Evolutionary conservation across 2,888 invertebrate species (phyloP), one percentile per base, ranked within the genome.

Genomic region (Latheticus oryzae): DNA sequence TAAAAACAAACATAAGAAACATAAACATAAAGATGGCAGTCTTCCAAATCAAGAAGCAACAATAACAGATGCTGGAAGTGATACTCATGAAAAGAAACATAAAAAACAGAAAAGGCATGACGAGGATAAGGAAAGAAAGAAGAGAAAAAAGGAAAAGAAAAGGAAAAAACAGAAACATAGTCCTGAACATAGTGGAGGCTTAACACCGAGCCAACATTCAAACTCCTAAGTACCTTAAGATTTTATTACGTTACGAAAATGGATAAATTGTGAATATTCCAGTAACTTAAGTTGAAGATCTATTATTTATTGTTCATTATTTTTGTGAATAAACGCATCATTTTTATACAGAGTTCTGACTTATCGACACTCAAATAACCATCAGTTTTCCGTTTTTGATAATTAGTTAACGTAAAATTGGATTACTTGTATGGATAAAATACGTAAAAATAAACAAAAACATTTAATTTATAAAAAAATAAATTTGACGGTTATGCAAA

Each of bases 1-100:
- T 75, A 95, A 95, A 80, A 95, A 93, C 75, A 95, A 95, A 78
- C 95, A 96, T 77, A 95, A 95, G 84, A 94, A 94, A 75, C 95
- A 94, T 71, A 93, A 93, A 79, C 93, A 93, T 74, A 94, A 94
- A 82, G 92, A 92, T 70, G 92, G 93, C 8, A 89, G 90, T 54
- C 84, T 87, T 30, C 87, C 87, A 28, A 86, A 85, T 62, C 91
- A 89, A 73, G 92, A 92, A 76, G 86, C 90, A 58, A 85, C 89
- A 28, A 76, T 90, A 30, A 86, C 90, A 73, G 79, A 79, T 61
- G 69, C 76, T 13, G 82, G 82, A 16, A 86, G 88, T 55, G 93
- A 94, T 75, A 90, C 92, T 9, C 94, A 94, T 71, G 95, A 95
- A 74, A 95, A 95, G 84, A 95, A 95, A 76, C 95, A 95, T 78